Evolutionary conservation across 2,888 invertebrate species (phyloP), one percentile per base, ranked within the genome.

Genomic region (Lobophora halterata): DNA sequence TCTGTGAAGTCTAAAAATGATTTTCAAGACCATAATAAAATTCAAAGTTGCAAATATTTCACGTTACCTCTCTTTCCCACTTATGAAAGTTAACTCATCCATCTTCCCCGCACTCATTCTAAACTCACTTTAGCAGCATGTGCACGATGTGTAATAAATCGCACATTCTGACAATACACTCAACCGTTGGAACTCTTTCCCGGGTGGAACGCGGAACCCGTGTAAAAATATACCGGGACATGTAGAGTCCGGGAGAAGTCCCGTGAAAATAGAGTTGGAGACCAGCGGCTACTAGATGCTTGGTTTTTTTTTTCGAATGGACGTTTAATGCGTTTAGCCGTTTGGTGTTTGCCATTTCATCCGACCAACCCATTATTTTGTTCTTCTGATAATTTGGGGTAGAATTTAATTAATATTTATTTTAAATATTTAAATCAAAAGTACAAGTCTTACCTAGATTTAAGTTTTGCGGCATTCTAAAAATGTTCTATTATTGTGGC

Each of bases 141-240:
- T 54, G 58, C 53, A 45, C 41, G 26, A 35, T 26, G 23, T 42
- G 47, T 19, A 38, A 52, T 56, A 55, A 55, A 58, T 57, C 50
- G 39, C 32, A 41, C 33, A 19, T 23, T 35, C 41, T 35, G 32
- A 36, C 37, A 32, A 32, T 28, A 30, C 32, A 38, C 33, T 28
- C 39, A 18, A 30, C 25, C 10, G 20, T 12, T n/a, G n/a, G n/a
- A n/a, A n/a, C n/a, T n/a, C n/a, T n/a, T n/a, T 13, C 17, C 25
- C 32, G 31, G 23, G 5, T 30, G 27, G 37, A 21, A 32, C 26
- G 21, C 33, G 32, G 25, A 33, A 30, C 30, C 53, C 52, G 49
- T 44, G 48, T 5, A 23, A 47, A 58, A 52, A 51, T 52, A 37
- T 39, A 43, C 27, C 32, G 31, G 30, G 45, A 49, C 46, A 41